These are phyloP conservation scores for Rhyacichthys aspro DNA, from an alignment of 2,797 vertebrate genomes.

Conservation along the genomic window DNA sequence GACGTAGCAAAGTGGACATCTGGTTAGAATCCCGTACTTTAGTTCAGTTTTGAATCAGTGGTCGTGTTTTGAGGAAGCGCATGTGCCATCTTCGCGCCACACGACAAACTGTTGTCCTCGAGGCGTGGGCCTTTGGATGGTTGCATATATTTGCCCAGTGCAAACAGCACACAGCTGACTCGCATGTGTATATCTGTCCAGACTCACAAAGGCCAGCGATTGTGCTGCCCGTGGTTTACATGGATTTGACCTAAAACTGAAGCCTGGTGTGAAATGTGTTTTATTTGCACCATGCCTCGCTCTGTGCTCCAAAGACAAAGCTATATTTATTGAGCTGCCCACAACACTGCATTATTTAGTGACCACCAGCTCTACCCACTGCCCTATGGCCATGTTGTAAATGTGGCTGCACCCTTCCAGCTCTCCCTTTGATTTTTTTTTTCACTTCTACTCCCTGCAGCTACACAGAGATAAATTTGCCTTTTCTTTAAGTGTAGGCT, in stretches of 20 bases:
- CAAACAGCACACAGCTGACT: conserved; percentile 53
- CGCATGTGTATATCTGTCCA: conserved; percentile 56
- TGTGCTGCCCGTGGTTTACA: conserved; percentile 63
- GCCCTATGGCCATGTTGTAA: conserved; percentile 29
- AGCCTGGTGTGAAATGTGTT: conserved; percentile 80
- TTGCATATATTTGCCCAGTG: conserved; percentile 64
- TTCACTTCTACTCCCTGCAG: conserved; percentile 2
- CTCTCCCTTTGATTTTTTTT: conserved; percentile 9
- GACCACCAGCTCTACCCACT: conserved; percentile 54
- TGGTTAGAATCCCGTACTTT: neutral
- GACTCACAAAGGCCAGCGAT: conserved; percentile 57
- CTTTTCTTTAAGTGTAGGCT: conserved; percentile 29
- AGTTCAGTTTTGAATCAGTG: neutral
- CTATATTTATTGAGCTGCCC: conserved; percentile 72
- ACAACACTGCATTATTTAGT: conserved; percentile 64
- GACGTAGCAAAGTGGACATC: neutral
- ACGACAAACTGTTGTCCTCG: conserved; percentile 50
- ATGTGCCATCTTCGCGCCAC: conserved; percentile 63
- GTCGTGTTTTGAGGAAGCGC: conserved; percentile 44
- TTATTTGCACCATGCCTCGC: conserved; percentile 62
- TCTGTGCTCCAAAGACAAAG: conserved; percentile 71
- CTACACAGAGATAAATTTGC: conserved; percentile 3
- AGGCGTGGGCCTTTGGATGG: conserved; percentile 53
- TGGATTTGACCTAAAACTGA: conserved; percentile 56
- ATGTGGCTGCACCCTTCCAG: conserved; percentile 22